A percentile compares a stretch with the other conserved stretches of the same genome.
phyloP scores from a whole-genome alignment of 2,113 vertebrate species.

The Microtus montanus region DNA sequence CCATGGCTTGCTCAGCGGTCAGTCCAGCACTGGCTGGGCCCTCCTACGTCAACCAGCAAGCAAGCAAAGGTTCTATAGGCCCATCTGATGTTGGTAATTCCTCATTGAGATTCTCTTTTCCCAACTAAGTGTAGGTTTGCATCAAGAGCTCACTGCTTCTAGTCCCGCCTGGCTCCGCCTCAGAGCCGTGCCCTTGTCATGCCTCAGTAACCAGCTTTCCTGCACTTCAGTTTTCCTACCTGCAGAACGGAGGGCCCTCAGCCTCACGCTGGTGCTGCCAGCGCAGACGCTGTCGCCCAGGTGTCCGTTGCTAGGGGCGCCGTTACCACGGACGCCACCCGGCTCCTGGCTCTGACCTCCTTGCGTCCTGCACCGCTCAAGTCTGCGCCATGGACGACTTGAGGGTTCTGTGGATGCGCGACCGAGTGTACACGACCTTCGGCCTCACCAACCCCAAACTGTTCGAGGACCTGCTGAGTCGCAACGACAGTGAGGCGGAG shows the following conservation, averaged over 20 bases:
- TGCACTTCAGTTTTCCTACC: background rate
- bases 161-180: background rate
- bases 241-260: background rate
- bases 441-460: slow-evolving; percentile 79
- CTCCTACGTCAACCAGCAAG: background rate
- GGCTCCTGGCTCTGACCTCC: rapidly evolving
- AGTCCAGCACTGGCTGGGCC: background rate
- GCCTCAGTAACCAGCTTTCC: background rate
- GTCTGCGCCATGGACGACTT: slow-evolving; percentile 85
- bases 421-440: slow-evolving; percentile 83
- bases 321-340: slow-evolving; percentile 61
- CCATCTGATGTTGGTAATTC: background rate
- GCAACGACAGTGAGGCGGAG: slow-evolving; percentile 84
- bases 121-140: background rate
- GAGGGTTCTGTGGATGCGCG: slow-evolving; percentile 90
- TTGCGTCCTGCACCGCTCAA: rapidly evolving
- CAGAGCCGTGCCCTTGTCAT: background rate
- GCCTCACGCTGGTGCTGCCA: background rate
- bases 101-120: background rate
- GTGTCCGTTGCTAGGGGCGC: slow-evolving; percentile 34
- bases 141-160: background rate
- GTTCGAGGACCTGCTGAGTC: slow-evolving; percentile 91
- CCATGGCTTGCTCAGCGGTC: background rate
- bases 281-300: background rate
- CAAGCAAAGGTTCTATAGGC: background rate